Base-by-base conservation (phyloP, 2,113 vertebrate species). In the Ceuthmochares aereus region DNA sequence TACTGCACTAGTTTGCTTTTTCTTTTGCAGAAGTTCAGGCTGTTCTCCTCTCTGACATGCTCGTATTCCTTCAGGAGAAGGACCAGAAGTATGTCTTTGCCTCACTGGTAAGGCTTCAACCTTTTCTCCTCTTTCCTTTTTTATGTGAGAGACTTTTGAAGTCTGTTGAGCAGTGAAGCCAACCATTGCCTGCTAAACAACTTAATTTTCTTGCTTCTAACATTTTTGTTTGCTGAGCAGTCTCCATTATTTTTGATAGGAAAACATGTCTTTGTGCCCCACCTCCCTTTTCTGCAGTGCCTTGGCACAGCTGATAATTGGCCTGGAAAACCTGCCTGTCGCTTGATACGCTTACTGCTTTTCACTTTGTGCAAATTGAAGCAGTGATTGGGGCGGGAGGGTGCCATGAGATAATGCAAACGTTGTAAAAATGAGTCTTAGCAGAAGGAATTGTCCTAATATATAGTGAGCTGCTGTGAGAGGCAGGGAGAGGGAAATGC, bases 41-140 rank as follows among this genome's bases (percentile, higher is more conserved):
- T 45, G 97, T 99, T 80, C 98, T 99, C 12, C 98, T 99, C 40
- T 99, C 99, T 30, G 99, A 99, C 32, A 96, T 99, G 79, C 97
- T 99, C 6, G 93, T 99, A 68, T 99, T 99, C 98, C 98, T 99
- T 80, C 99, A 99, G 96, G 99, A 99, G 96, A 99, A 99, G 93
- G 99, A 99, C 96, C 99, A 99, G 98, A 99, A 99, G 93, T 99
- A 99, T 16, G 91, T 99, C 78, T 99, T 99, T 72, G 99, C 99
- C 22, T 99, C 99, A 93, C 95, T 99, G 99, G 99, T 99, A 98
- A 96, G 99, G 82, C 69, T 93, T 84, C 40, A 62, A 3, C 43
- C 7, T 16, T 91, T 84, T 81, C 21, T 84, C 12, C 40, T 63
- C 45, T 32, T 91, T 45, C 8, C 6, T 90, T 86, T 92, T 43